Conservation (phyloP, 1,140 invertebrate genomes). For the Carposina sasakii region DNA sequence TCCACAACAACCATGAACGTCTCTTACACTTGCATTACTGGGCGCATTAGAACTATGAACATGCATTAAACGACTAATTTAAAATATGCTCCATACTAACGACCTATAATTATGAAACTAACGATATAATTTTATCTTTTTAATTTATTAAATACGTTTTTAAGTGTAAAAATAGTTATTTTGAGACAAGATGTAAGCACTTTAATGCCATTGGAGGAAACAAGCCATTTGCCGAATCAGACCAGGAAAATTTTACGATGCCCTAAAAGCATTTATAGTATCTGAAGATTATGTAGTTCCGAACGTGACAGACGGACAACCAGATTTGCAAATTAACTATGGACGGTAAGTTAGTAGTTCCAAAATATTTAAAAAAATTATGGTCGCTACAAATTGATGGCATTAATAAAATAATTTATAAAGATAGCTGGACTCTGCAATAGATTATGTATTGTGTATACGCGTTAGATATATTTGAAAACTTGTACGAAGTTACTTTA, state of each 20-base stretch:
- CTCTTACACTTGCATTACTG: slow-evolving; percentile 36
- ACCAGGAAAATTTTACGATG: slow-evolving; percentile 55
- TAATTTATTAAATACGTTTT: slow-evolving; percentile 54
- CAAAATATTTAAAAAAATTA: no score
- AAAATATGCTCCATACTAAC: slow-evolving; percentile 65
- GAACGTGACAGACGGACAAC: background rate
- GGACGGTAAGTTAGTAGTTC: slow-evolving; percentile 27
- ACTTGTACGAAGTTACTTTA: no score
- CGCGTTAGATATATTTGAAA: no score
- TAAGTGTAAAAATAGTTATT: slow-evolving; percentile 67
- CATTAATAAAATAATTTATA: no score
- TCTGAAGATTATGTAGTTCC: no score
- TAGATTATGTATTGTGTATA: no score
- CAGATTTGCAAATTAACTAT: slow-evolving; percentile 23
- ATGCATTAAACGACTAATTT: slow-evolving; percentile 67
- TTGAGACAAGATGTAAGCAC: slow-evolving; percentile 58
- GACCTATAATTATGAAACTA: slow-evolving; percentile 61
- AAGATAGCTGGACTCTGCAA: no score
- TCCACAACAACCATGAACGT: slow-evolving; percentile 33
- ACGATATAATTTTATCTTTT: slow-evolving; percentile 58
- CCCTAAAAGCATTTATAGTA: slow-evolving; percentile 34
- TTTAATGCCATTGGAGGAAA: slow-evolving; percentile 32
- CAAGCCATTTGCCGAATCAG: slow-evolving; percentile 29
- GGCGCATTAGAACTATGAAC: slow-evolving; percentile 57
- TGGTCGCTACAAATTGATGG: no score